Conservation (phyloP, 1,140 invertebrate genomes). For the Pogonus chalceus region DNA sequence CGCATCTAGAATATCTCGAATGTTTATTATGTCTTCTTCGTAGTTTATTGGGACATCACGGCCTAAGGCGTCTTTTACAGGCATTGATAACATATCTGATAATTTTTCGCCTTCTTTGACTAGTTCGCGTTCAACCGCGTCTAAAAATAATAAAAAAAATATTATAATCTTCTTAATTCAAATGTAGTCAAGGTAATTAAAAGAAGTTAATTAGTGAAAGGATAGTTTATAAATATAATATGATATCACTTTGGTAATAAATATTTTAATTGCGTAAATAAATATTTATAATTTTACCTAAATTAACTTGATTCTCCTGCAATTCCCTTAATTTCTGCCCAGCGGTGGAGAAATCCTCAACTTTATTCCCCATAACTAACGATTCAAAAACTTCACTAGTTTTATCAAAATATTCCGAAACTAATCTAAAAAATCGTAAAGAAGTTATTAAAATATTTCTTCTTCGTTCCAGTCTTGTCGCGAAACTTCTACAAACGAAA, state of each 20-base stretch:
- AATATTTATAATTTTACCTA: no score
- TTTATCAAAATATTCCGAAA: conserved; percentile 59
- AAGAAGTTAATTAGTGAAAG: no score
- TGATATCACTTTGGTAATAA: no score
- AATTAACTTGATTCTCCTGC: conserved; percentile 41
- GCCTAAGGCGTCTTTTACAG: conserved; percentile 67
- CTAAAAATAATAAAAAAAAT: conserved; percentile 33
- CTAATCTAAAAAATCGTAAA: conserved; percentile 61
- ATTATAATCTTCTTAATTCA: conserved; percentile 10
- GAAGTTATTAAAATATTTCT: conserved; percentile 68
- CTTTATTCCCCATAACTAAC: conserved; percentile 48
- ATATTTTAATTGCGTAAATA: background rate
- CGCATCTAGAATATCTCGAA: conserved; percentile 55
- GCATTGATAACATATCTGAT: conserved; percentile 67
- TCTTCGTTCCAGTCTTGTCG: conserved; percentile 60
- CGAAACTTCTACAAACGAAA: conserved; percentile 68
- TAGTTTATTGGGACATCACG: conserved; percentile 64
- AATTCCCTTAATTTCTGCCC: conserved; percentile 43
- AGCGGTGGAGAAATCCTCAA: conserved; percentile 44
- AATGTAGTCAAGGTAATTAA: no score
- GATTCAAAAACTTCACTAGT: conserved; percentile 57
- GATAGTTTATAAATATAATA: no score
- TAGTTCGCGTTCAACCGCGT: conserved; percentile 53
- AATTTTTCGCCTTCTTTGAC: conserved; percentile 69
- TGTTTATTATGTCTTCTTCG: conserved; percentile 56